A percentile compares a stretch with the other conserved stretches of the same genome.
phyloP scores from a whole-genome alignment of 2,888 invertebrate genomes.

The Trichopoda pennipes region DNA sequence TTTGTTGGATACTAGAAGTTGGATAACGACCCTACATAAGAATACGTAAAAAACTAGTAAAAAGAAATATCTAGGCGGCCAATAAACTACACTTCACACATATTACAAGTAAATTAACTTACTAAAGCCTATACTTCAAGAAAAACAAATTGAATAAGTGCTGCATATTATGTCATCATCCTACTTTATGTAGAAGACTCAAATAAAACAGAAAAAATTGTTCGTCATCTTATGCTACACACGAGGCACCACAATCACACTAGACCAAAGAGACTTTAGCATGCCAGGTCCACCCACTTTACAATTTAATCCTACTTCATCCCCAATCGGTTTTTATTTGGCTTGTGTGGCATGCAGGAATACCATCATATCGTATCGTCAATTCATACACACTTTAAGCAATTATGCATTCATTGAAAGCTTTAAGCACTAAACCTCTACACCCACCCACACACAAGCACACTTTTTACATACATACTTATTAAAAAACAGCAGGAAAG shows the following conservation, averaged over 20 bases:
- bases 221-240: conserved; percentile 21
- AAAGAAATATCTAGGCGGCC: not conserved
- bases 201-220: conserved; percentile 3
- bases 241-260: not conserved
- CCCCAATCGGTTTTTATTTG: not conserved
- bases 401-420: conserved; percentile 57
- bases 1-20: too few species aligned
- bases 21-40: not conserved
- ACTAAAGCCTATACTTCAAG: conserved; percentile 39
- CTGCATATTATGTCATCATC: conserved; percentile 49
- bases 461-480: not conserved
- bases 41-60: not conserved
- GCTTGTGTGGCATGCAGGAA: not conserved
- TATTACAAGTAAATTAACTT: conserved; percentile 17
- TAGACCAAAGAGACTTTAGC: not conserved
- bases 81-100: conserved; percentile 28
- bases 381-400: conserved; percentile 53
- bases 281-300: conserved; percentile 5
- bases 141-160: conserved; percentile 22
- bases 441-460: too few species aligned
- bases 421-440: conserved; percentile 24
- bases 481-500: not conserved
- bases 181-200: conserved; percentile 1
- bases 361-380: conserved; percentile 10
- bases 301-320: conserved; percentile 49